A percentile compares a stretch with the other conserved stretches of the same genome.
Evolutionary conservation across 2,797 vertebrate genomes (phyloP).

Genomic region (Poecilia gillii): DNA sequence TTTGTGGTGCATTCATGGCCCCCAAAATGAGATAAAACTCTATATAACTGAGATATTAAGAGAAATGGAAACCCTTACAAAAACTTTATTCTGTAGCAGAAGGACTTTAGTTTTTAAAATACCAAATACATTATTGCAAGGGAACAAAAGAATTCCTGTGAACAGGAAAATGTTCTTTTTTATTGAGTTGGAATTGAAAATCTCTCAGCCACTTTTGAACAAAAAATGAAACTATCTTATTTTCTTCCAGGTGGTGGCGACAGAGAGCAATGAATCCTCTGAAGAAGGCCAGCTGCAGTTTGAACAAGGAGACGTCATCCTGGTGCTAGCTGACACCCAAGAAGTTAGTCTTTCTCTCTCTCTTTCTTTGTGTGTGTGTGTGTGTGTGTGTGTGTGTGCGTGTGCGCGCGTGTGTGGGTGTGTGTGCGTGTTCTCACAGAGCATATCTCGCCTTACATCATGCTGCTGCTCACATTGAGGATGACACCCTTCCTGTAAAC

Average conservation of each 20-base stretch:
- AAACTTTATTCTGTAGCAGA: too few relatives aligned
- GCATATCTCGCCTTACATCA: constrained; percentile 4
- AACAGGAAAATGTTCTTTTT: not conserved
- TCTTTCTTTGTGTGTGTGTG: constrained; percentile 16
- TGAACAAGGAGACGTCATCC: constrained; percentile 74
- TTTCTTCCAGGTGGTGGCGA: constrained; percentile 71
- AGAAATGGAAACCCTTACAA: too few relatives aligned
- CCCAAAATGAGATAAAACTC: too few relatives aligned
- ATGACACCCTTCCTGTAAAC: constrained; percentile 10
- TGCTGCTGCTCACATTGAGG: not conserved
- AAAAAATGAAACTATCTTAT: not conserved
- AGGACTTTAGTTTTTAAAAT: too few relatives aligned
- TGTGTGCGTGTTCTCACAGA: constrained; percentile 22
- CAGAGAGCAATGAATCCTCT: constrained; percentile 63
- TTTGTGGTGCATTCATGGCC: too few relatives aligned
- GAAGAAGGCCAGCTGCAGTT: constrained; percentile 71
- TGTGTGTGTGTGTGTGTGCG: constrained; percentile 6
- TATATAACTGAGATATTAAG: too few relatives aligned
- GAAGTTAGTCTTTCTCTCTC: constrained; percentile 57
- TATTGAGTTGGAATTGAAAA: not conserved
- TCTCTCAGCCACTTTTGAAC: not conserved
- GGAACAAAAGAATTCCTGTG: not conserved
- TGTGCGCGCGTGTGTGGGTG: not conserved
- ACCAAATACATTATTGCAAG: too few relatives aligned
- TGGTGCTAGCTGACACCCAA: constrained; percentile 59